Percentiles rank a stretch among this genome's conserved stretches.
These are phyloP conservation scores for Ectropis grisescens DNA, from an alignment of 1,140 invertebrate species.

Conservation along the genomic window DNA sequence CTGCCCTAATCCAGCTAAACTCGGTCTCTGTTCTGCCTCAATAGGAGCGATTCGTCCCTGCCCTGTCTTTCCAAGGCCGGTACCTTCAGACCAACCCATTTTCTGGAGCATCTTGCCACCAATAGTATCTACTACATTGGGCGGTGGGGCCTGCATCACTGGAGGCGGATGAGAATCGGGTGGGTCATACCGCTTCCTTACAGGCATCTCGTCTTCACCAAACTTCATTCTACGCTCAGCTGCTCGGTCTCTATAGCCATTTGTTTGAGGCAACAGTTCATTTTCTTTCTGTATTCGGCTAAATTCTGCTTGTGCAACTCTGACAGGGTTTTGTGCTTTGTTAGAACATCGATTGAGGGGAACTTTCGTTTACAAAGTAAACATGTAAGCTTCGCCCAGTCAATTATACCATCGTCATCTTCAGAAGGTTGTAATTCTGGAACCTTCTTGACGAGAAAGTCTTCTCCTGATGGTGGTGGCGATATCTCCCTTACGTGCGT, in stretches of 20 bases:
- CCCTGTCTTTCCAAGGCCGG: conserved; percentile 92
- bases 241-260: conserved; percentile 90
- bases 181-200: conserved; percentile 72
- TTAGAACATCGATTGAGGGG: conserved; percentile 87
- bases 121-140: conserved; percentile 79
- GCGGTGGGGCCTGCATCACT: conserved; percentile 58
- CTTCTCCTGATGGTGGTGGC: conserved; percentile 66
- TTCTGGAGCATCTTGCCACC: conserved; percentile 93
- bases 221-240: conserved; percentile 96
- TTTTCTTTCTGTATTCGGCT: conserved; percentile 72
- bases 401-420: conserved; percentile 78
- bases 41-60: conserved; percentile 96
- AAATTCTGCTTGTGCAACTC: conserved; percentile 97
- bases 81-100: conserved; percentile 98
- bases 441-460: conserved; percentile 71
- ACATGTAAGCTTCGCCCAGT: conserved; percentile 93
- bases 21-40: conserved; percentile 77
- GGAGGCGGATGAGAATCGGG: conserved; percentile 76
- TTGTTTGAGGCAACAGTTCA: conserved; percentile 66
- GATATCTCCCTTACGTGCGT: conserved; percentile 46
- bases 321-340: conserved; percentile 94
- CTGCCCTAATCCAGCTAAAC: conserved; percentile 81
- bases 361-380: conserved; percentile 96
- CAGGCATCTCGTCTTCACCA: conserved; percentile 88
- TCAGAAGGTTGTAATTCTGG: conserved; percentile 59